These are phyloP conservation scores for Malacosoma neustria DNA, from an alignment of 2,888 invertebrate genomes.

Conservation along the genomic window DNA sequence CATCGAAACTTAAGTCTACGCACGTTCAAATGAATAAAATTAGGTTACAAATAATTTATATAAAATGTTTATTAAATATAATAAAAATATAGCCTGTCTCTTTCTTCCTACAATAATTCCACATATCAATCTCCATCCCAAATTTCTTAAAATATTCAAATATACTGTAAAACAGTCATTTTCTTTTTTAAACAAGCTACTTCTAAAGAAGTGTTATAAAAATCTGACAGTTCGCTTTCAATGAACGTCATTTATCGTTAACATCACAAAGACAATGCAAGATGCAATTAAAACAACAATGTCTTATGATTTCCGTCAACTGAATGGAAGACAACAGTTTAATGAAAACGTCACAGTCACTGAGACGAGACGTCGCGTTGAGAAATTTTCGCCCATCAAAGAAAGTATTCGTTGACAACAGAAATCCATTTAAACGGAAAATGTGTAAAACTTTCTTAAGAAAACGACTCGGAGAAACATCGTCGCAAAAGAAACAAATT, in stretches of 20 bases:
- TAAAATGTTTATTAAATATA: too few relatives aligned
- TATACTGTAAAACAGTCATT: background rate
- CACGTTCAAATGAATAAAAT: too few relatives aligned
- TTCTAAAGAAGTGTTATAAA: background rate
- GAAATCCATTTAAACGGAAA: conserved; percentile 38
- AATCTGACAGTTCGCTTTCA: conserved; percentile 20
- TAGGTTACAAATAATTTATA: too few relatives aligned
- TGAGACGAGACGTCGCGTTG: conserved; percentile 17
- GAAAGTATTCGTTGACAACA: conserved; percentile 32
- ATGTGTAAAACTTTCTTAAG: conserved; percentile 28
- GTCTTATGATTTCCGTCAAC: conserved; percentile 40
- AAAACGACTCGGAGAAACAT: conserved; percentile 6
- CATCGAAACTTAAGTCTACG: too few relatives aligned
- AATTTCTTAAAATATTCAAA: too few relatives aligned
- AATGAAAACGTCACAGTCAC: conserved; percentile 48
- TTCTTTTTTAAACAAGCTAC: background rate
- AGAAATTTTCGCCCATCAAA: conserved; percentile 32
- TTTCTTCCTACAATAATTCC: too few relatives aligned
- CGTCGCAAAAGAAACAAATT: background rate
- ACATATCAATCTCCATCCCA: too few relatives aligned
- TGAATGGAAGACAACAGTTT: conserved; percentile 38
- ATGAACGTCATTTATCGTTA: conserved; percentile 24
- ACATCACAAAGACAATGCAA: conserved; percentile 18
- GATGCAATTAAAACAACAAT: conserved; percentile 38
- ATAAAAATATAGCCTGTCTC: too few relatives aligned